Percentiles rank a stretch among this genome's conserved stretches.
These are phyloP conservation scores for Tenebrio molitor DNA, from an alignment of 1,140 invertebrate genomes.

Conservation along the genomic window DNA sequence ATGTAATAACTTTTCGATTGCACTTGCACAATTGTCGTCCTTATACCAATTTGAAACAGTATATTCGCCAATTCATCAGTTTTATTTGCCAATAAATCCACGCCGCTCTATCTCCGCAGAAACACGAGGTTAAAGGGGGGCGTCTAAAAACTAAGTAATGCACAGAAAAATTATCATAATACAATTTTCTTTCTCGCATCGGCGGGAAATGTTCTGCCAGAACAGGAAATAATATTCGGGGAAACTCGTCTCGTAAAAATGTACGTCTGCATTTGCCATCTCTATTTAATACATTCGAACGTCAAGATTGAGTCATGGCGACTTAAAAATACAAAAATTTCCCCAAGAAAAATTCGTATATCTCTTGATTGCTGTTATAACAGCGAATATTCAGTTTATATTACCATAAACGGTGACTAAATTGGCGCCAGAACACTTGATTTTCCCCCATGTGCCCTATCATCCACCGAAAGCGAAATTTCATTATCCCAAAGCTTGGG, in stretches of 20 bases:
- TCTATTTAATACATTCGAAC: slow-evolving; percentile 12
- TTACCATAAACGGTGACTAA: slow-evolving; percentile 35
- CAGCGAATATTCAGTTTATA: slow-evolving; percentile 38
- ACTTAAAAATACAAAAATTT: slow-evolving; percentile 2
- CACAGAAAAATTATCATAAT: slow-evolving; percentile 32
- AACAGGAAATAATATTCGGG: slow-evolving; percentile 44
- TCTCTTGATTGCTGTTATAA: slow-evolving; percentile 29
- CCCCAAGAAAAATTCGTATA: slow-evolving; percentile 8
- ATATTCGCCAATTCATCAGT: too few species aligned
- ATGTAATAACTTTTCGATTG: too few species aligned
- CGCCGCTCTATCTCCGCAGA: background rate
- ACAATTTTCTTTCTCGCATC: slow-evolving; percentile 42
- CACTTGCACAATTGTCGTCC: too few species aligned
- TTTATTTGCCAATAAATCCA: background rate
- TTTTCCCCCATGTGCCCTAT: background rate
- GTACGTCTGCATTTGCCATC: slow-evolving; percentile 5
- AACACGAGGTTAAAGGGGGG: background rate
- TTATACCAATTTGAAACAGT: too few species aligned
- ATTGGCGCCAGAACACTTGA: slow-evolving; percentile 28
- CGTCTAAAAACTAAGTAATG: slow-evolving; percentile 32
- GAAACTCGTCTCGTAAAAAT: slow-evolving; percentile 12
- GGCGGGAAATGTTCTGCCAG: slow-evolving; percentile 37
- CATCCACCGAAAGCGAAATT: background rate
- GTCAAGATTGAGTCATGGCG: slow-evolving; percentile 5
- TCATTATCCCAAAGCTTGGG: background rate